phyloP scores from a whole-genome alignment of 1,140 invertebrate genomes.

The Lepidurus couesii region DNA sequence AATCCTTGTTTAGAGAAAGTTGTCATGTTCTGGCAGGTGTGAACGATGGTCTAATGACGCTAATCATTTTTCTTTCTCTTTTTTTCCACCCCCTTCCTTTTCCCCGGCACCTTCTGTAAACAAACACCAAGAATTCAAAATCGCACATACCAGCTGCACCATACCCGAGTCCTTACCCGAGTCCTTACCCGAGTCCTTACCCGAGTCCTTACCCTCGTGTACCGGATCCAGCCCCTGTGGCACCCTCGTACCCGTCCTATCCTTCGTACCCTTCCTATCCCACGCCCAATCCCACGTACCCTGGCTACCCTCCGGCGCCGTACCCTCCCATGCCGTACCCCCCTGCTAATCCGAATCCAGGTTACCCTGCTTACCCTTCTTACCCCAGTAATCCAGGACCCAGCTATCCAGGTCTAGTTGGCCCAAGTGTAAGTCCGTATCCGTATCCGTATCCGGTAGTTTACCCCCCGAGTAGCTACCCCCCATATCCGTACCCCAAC shows the following conservation, averaged over 20 bases:
- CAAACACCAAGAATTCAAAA: not conserved
- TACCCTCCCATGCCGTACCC: not conserved
- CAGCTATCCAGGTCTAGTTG: not conserved
- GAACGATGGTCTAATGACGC: not conserved
- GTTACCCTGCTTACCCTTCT: not conserved
- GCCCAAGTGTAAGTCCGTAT: conserved; percentile 14
- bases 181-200: not conserved
- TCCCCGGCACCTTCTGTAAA: not conserved
- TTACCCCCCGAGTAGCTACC: not conserved
- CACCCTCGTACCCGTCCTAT: conserved; percentile 12
- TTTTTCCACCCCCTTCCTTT: conserved; percentile 21
- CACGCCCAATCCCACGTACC: not conserved
- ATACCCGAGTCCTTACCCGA: not conserved
- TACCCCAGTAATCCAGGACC: not conserved
- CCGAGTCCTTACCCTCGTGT: conserved; percentile 9
- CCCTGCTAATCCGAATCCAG: not conserved
- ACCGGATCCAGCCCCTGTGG: not conserved
- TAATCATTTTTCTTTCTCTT: conserved; percentile 24
- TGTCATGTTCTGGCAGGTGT: no score
- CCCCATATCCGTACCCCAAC: not conserved
- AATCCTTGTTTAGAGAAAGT: no score
- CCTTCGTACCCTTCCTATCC: conserved; percentile 23
- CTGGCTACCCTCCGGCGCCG: not conserved
- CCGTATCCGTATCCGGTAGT: not conserved
- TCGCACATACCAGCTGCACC: not conserved